Conservation (phyloP, 1,140 invertebrate genomes). For the Drosophila tsacasi region DNA sequence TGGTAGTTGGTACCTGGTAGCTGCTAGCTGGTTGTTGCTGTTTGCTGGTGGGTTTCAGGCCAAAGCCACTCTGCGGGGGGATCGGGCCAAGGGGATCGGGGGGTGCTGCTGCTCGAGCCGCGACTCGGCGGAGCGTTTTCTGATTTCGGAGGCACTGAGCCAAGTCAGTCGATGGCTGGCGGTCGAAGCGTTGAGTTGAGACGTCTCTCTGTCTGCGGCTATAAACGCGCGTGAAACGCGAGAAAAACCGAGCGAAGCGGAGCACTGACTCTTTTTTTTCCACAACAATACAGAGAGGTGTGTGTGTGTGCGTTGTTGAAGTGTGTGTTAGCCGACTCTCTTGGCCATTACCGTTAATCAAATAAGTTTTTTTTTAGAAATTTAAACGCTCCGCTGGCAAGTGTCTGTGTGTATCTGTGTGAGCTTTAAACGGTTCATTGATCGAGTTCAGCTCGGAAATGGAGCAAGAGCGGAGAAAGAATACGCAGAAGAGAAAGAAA, state of each 20-base stretch:
- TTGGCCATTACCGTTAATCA: conserved; percentile 78
- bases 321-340: conserved; percentile 47
- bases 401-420: conserved; percentile 36
- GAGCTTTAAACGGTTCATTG: conserved; percentile 76
- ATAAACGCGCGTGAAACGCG: conserved; percentile 36
- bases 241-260: conserved; percentile 21
- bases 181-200: conserved; percentile 76
- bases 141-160: conserved; percentile 48
- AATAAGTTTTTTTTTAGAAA: conserved; percentile 83
- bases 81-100: background rate
- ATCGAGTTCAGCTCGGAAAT: conserved; percentile 75
- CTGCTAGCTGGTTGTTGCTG: background rate
- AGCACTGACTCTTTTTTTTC: conserved; percentile 32
- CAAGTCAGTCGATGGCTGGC: conserved; percentile 72
- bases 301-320: conserved; percentile 32
- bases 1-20: background rate
- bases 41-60: conserved; percentile 7
- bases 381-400: conserved; percentile 70
- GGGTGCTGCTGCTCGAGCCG: background rate
- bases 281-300: conserved; percentile 36
- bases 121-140: conserved; percentile 9
- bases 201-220: conserved; percentile 50
- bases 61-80: background rate
- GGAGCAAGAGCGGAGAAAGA: conserved; percentile 54
- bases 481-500: conserved; percentile 7